phyloP scores from a whole-genome alignment of 2,888 invertebrate species.

The Amiota mariae region DNA sequence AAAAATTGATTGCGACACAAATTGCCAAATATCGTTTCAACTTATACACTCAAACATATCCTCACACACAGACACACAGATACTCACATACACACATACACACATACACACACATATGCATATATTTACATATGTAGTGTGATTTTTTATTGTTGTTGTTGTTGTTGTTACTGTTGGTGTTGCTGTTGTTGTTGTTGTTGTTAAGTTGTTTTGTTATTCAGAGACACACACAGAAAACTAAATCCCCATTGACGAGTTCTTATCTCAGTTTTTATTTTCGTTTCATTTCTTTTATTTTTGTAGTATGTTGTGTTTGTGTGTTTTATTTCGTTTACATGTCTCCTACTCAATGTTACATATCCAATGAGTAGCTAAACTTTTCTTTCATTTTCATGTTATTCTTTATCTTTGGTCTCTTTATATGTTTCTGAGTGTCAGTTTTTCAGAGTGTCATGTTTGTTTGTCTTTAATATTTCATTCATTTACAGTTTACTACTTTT shows the following conservation, averaged over 20 bases:
- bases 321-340: background rate
- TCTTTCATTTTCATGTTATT: background rate
- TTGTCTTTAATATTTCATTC: conserved; percentile 26
- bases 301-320: background rate
- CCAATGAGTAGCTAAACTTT: conserved; percentile 1
- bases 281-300: background rate
- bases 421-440: background rate
- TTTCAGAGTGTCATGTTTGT: background rate
- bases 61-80: background rate
- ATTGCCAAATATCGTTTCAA: conserved; percentile 17
- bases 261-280: conserved; percentile 17
- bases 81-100: background rate
- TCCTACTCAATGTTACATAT: background rate
- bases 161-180: no score
- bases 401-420: no score
- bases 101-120: background rate
- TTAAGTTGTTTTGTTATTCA: background rate
- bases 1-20: conserved; percentile 13
- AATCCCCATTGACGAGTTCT: conserved; percentile 23
- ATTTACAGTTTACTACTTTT: background rate
- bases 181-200: no score
- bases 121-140: background rate
- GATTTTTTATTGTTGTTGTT: no score
- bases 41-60: background rate
- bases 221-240: conserved; percentile 3